These are phyloP conservation scores for Lophius americanus DNA, from an alignment of 2,797 vertebrate species.

Conservation along the genomic window DNA sequence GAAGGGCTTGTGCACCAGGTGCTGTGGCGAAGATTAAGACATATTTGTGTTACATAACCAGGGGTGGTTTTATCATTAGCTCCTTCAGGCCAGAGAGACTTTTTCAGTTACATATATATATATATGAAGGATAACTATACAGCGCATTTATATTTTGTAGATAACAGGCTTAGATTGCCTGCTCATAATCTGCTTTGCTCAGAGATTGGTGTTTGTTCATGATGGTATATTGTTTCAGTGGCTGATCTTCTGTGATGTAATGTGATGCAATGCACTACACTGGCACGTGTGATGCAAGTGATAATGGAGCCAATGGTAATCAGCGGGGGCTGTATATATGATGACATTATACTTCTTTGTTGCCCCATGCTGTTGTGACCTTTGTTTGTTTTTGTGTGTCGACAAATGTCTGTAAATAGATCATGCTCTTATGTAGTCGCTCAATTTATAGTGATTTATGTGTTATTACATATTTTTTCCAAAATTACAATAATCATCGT, in stretches of 20 bases:
- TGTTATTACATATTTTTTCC: no score
- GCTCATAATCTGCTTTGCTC: background rate
- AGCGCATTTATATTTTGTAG: no score
- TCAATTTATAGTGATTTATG: no score
- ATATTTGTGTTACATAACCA: constrained; percentile 58
- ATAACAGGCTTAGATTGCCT: no score
- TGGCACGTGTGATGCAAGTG: constrained; percentile 6
- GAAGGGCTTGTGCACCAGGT: constrained; percentile 42
- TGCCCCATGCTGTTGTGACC: background rate
- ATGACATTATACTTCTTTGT: background rate
- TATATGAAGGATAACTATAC: constrained; percentile 5
- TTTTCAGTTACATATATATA: constrained; percentile 22
- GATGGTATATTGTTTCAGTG: background rate
- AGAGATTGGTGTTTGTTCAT: background rate
- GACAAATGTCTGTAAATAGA: background rate
- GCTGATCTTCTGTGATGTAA: constrained; percentile 21
- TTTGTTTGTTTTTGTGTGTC: background rate
- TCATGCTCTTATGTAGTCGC: background rate
- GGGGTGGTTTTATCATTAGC: constrained; percentile 27
- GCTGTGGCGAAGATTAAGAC: constrained; percentile 57
- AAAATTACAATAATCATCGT: no score
- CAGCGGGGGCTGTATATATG: background rate
- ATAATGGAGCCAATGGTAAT: constrained; percentile 8
- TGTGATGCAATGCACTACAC: constrained; percentile 15
- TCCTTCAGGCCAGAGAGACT: constrained; percentile 23